A percentile compares a stretch with the other conserved stretches of the same genome.
Conservation (phyloP, 2,797 vertebrate genomes). For the Onychomys leucogaster region DNA sequence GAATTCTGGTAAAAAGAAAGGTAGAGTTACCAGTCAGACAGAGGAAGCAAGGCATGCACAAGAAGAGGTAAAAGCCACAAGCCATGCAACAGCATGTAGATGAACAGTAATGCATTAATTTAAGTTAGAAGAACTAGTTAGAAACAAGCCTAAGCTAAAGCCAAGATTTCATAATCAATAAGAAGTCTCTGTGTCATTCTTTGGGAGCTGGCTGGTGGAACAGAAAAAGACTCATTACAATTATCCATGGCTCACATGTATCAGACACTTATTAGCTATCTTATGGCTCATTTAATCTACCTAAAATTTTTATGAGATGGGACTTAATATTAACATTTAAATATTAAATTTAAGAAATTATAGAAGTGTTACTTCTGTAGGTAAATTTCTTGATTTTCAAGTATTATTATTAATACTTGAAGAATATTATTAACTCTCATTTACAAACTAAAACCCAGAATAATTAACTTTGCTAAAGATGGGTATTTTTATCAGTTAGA, state of each 20-base stretch:
- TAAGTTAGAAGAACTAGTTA: background rate
- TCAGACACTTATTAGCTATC: background rate
- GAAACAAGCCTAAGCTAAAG: background rate
- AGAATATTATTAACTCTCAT: background rate
- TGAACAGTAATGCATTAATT: background rate
- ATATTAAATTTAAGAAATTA: background rate
- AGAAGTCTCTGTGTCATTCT: background rate
- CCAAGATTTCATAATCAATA: background rate
- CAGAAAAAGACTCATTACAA: background rate
- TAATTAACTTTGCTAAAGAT: conserved; percentile 11
- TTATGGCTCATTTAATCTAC: conserved; percentile 23
- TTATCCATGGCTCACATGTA: background rate
- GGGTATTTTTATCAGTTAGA: background rate
- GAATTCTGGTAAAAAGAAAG: background rate
- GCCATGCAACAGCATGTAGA: background rate
- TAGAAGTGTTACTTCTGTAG: background rate
- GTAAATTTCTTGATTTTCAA: background rate
- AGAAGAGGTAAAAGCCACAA: background rate
- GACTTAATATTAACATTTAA: background rate
- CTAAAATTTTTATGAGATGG: background rate
- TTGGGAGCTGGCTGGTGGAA: background rate
- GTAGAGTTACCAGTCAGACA: background rate
- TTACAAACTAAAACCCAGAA: conserved; percentile 35
- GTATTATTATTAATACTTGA: background rate
- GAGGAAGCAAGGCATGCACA: background rate